Percentiles rank a stretch among this genome's conserved stretches.
Conservation (phyloP, 2,113 vertebrate species). For the Ceratotherium simum region DNA sequence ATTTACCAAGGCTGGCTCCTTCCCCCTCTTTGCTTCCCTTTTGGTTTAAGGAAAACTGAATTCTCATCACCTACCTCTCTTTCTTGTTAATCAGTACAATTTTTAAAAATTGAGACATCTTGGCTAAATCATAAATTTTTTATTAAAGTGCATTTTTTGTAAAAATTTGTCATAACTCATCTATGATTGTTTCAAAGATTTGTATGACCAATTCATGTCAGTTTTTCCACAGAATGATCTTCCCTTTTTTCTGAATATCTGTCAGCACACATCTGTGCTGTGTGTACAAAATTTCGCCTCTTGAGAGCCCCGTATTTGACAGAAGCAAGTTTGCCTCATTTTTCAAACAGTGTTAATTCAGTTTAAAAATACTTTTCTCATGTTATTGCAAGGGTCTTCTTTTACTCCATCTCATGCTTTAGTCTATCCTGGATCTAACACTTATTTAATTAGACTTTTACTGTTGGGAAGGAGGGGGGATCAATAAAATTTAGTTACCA, state of each 20-base stretch:
- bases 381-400: slow-evolving; percentile 59
- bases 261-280: slow-evolving; percentile 69
- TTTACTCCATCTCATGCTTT: slow-evolving; percentile 5
- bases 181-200: slow-evolving; percentile 41
- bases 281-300: slow-evolving; percentile 60
- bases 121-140: slow-evolving; percentile 40
- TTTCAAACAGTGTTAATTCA: slow-evolving; percentile 74
- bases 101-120: slow-evolving; percentile 30
- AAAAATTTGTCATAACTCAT: slow-evolving; percentile 58
- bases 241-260: slow-evolving; percentile 47
- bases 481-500: slow-evolving; percentile 2
- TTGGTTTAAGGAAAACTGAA: not conserved
- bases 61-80: not conserved
- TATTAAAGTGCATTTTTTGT: slow-evolving; percentile 38
- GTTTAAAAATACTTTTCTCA: slow-evolving; percentile 72
- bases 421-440: slow-evolving; percentile 22
- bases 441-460: slow-evolving; percentile 57
- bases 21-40: not conserved
- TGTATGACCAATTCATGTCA: slow-evolving; percentile 8
- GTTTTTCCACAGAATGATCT: slow-evolving; percentile 28
- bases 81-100: not conserved
- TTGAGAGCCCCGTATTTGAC: slow-evolving; percentile 64
- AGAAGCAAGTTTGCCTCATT: slow-evolving; percentile 67
- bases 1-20: not conserved
- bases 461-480: not conserved